Evolutionary conservation across 2,797 vertebrate genomes (phyloP).

Genomic region (Paguma larvata): DNA sequence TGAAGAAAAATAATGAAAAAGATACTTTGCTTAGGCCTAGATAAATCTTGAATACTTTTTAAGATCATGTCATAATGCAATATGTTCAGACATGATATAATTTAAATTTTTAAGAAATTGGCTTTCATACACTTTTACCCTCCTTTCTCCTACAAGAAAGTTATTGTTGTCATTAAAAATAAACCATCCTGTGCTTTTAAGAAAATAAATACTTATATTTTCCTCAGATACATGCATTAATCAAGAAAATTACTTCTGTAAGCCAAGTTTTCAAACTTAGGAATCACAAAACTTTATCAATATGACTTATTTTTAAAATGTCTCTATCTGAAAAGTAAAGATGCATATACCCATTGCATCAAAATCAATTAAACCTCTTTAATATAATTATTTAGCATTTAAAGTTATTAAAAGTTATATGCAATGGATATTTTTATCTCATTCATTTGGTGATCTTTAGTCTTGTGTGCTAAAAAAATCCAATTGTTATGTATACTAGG

Average conservation of each 20-base stretch:
- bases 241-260: not conserved
- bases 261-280: not conserved
- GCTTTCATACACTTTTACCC: not conserved
- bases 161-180: not conserved
- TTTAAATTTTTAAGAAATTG: not conserved
- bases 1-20: not conserved
- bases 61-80: not conserved
- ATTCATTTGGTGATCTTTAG: not conserved
- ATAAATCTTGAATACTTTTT: not conserved
- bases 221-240: not conserved
- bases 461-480: not conserved
- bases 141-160: not conserved
- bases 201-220: not conserved
- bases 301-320: not conserved
- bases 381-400: not conserved
- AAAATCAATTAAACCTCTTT: not conserved
- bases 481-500: not conserved
- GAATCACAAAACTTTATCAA: not conserved
- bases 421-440: not conserved
- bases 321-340: not conserved
- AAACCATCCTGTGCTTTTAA: not conserved
- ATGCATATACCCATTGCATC: not conserved
- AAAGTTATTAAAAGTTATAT: not conserved
- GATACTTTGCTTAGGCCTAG: not conserved
- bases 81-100: not conserved